Percentiles rank a stretch among this genome's conserved stretches.
Conservation (phyloP, 2,888 invertebrate species). For the Eudasyphora cyanicolor region DNA sequence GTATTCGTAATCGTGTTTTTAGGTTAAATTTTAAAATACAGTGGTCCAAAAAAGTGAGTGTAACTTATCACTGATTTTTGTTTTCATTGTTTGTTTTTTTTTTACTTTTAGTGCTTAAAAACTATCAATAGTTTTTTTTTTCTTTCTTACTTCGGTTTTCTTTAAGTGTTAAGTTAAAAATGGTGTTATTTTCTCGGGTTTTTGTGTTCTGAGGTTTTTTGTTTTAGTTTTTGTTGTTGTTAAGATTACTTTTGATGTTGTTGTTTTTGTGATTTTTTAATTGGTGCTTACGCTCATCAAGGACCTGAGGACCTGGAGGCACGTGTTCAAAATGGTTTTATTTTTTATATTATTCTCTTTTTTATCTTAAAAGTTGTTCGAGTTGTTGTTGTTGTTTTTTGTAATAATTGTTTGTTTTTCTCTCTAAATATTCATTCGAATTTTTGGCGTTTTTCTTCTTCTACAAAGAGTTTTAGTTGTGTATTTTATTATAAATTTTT, state of each 20-base stretch:
- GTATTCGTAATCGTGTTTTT: background rate
- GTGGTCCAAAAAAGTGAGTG: conserved; percentile 29
- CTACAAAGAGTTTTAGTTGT: conserved; percentile 13
- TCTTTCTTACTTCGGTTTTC: conserved; percentile 20
- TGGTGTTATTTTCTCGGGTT: conserved; percentile 41
- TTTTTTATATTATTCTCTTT: conserved; percentile 27
- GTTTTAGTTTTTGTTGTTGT: conserved; percentile 39
- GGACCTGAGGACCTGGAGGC: conserved; percentile 70
- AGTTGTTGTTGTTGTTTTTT: conserved; percentile 51
- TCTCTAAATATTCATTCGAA: conserved; percentile 41
- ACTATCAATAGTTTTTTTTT: conserved; percentile 28
- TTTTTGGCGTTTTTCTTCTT: conserved; percentile 53
- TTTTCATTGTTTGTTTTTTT: conserved; percentile 14
- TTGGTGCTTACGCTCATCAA: conserved; percentile 68
- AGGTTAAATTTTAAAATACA: conserved; percentile 13
- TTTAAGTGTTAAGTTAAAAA: conserved; percentile 49
- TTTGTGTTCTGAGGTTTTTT: conserved; percentile 39
- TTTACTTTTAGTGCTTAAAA: conserved; percentile 38
- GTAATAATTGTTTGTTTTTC: conserved; percentile 24
- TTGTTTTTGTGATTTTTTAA: conserved; percentile 45
- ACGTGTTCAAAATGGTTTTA: conserved; percentile 63
- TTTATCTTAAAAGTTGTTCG: conserved; percentile 59
- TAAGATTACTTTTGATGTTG: conserved; percentile 57
- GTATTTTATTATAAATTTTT: conserved; percentile 27
- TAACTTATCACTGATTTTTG: background rate